Evolutionary conservation across 2,888 invertebrate species (phyloP), one percentile per base, ranked within the genome.

Genomic region (Patella ulyssiponensis): DNA sequence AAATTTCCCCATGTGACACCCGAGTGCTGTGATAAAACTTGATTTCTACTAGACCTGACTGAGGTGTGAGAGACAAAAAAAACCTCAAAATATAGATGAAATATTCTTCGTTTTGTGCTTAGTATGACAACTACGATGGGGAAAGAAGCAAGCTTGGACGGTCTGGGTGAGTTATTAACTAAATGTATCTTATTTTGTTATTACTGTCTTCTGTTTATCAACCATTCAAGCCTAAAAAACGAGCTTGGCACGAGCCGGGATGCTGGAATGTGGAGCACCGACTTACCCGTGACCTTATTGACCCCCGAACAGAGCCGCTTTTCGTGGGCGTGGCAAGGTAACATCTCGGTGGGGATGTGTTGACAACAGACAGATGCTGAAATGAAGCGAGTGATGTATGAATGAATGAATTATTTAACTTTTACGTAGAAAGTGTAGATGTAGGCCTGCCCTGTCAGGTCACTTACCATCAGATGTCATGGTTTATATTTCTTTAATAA

Each of bases 101-200:
- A 64, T 23, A 3, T 51, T 4, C 33, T 27, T 44, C 53, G 20
- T 53, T 69, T 70, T 20, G 73, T 74, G 73, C 69, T 56, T 23
- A 77, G 78, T 82, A 83, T 75, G 82, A 86, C 86, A 85, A 84
- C 83, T 78, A 84, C 85, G 53, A 88, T 88, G 88, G 86, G 86
- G 9, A 88, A 87, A 77, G 88, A 87, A 81, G 86, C 88, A 20
- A 88, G 87, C 76, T 80, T 88, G 78, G 88, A 88, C 74, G 88
- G 86, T 77, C 79, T 88, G 75, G 87, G 88, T 88, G 80, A 86
- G 85, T 81, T 20, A 23, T 27, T 11, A 58, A 54, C n/a, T 14
- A 77, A 70, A 77, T 72, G 70, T 77, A 71, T 73, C 73, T 77
- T 70, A 74, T 73, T 44, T 7, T 44, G 44, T 44, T 44, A 44